Evolutionary conservation across 2,113 vertebrate species (phyloP).

Genomic region (Passer domesticus): DNA sequence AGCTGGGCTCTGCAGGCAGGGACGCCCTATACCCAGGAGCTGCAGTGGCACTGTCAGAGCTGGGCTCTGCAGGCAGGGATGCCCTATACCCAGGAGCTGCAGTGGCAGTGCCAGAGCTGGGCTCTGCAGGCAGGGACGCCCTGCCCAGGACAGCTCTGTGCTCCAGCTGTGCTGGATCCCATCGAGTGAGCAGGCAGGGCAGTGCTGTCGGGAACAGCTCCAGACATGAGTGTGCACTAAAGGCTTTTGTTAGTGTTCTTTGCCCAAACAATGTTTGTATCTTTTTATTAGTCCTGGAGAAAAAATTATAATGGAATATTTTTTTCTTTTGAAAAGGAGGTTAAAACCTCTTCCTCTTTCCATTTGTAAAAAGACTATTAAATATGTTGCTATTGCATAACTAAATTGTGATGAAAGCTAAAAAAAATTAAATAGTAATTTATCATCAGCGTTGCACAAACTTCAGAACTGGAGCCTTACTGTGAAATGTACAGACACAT

Average conservation of each 20-base stretch:
- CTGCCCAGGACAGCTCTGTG: not conserved
- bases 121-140: not conserved
- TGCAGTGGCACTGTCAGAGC: not conserved
- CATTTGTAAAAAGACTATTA: not conserved
- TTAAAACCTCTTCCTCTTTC: not conserved
- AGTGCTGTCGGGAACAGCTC: rapidly evolving
- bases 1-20: not conserved
- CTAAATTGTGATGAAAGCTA: not conserved
- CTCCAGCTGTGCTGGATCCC: not conserved
- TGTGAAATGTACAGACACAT: not conserved
- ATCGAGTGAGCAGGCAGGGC: rapidly evolving
- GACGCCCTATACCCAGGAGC: not conserved
- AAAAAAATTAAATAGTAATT: not conserved
- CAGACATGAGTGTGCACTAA: rapidly evolving
- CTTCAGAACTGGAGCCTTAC: not conserved
- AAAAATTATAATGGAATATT: not conserved
- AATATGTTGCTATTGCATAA: not conserved
- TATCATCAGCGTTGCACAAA: not conserved
- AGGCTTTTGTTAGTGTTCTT: not conserved
- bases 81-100: not conserved
- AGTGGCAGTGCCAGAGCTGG: not conserved
- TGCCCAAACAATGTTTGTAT: not conserved
- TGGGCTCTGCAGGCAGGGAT: no score
- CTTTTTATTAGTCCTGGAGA: not conserved
- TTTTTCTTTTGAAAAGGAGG: not conserved